Evolutionary conservation across 2,113 vertebrate genomes (phyloP).

Genomic region (Plestiodon gilberti): DNA sequence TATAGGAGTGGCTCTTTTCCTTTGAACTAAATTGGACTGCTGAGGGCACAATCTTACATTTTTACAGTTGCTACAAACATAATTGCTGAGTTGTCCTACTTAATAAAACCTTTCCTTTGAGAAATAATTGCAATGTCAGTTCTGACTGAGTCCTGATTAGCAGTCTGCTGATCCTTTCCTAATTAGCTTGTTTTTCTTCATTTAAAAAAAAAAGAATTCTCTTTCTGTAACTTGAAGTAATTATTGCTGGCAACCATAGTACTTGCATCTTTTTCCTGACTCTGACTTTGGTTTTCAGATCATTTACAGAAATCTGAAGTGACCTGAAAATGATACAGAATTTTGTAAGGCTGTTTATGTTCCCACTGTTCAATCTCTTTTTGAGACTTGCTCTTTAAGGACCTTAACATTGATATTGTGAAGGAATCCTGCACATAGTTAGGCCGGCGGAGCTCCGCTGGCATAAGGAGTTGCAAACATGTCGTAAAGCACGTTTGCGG

Average conservation of each 20-base stretch:
- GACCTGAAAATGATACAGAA: background rate
- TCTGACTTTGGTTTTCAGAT: background rate
- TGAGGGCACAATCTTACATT: background rate
- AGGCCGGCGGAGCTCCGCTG: too few relatives aligned
- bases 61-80: conserved; percentile 3
- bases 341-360: background rate
- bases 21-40: background rate
- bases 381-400: background rate
- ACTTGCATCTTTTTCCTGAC: background rate
- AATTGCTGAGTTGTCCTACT: conserved; percentile 5
- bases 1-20: background rate
- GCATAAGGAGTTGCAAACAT: too few relatives aligned
- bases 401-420: background rate
- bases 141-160: background rate
- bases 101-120: background rate
- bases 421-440: too few relatives aligned
- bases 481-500: too few relatives aligned
- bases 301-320: conserved; percentile 14
- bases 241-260: background rate
- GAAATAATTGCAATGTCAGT: background rate
- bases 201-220: background rate
- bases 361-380: too few relatives aligned
- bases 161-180: background rate
- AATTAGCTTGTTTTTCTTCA: background rate
- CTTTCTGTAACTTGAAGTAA: background rate